Evolutionary conservation across 2,888 invertebrate genomes (phyloP).

Genomic region (Xanthostigma xanthostigma): DNA sequence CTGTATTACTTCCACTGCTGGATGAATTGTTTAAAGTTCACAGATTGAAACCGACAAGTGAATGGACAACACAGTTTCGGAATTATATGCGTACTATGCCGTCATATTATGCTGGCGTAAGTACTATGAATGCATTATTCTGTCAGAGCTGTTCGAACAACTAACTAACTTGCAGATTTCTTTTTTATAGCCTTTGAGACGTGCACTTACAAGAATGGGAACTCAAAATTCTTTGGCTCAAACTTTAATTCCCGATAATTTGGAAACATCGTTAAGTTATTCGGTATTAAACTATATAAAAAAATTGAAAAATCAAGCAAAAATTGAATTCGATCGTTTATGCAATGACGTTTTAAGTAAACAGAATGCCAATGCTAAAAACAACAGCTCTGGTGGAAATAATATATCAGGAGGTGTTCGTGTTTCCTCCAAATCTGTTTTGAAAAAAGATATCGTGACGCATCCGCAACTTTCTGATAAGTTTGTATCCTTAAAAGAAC

Average conservation of each 20-base stretch:
- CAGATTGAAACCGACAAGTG: slow-evolving; percentile 78
- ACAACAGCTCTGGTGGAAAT: not conserved
- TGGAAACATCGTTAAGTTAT: slow-evolving; percentile 85
- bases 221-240: slow-evolving; percentile 68
- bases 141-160: not conserved
- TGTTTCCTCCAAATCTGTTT: slow-evolving; percentile 50
- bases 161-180: slow-evolving; percentile 4
- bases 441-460: slow-evolving; percentile 67
- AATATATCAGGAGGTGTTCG: slow-evolving; percentile 43
- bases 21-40: slow-evolving; percentile 91
- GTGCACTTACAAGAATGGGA: slow-evolving; percentile 84
- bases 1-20: slow-evolving; percentile 76
- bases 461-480: slow-evolving; percentile 72
- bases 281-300: slow-evolving; percentile 90
- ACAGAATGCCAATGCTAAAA: slow-evolving; percentile 38
- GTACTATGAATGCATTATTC: slow-evolving; percentile 14
- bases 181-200: slow-evolving; percentile 59
- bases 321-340: slow-evolving; percentile 75
- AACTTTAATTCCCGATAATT: slow-evolving; percentile 78
- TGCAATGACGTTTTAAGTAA: slow-evolving; percentile 65
- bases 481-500: slow-evolving; percentile 67
- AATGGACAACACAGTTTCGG: slow-evolving; percentile 87
- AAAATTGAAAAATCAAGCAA: slow-evolving; percentile 87
- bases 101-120: slow-evolving; percentile 76
- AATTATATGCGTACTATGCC: slow-evolving; percentile 94